Evolutionary conservation across 2,888 invertebrate genomes (phyloP), one percentile per base, ranked within the genome.

Genomic region (Drosophila merina): DNA sequence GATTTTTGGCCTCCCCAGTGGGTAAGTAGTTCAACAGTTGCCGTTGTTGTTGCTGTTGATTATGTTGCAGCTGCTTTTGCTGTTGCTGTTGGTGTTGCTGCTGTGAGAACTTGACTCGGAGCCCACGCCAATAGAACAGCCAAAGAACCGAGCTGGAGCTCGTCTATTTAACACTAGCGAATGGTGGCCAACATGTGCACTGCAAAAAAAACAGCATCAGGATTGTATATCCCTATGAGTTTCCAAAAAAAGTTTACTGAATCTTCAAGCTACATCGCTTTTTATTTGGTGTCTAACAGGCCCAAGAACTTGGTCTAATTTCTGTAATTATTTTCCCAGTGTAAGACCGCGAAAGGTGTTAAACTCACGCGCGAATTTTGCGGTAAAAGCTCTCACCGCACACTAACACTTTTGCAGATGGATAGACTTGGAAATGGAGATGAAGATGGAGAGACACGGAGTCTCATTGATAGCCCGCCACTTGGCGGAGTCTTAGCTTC

Each of bases 21-120:
- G 91, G 90, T 91, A 91, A 91, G 88, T 91, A 89, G 91, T 90
- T 90, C 91, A 91, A 89, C 82, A 90, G 80, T 89, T 49, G 50
- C 52, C 26, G 51, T 58, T 71, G 75, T 25, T 36, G 38, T 28
- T 51, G 62, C 20, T 58, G 48, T 28, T 76, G 78, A 77, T 73
- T 71, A 71, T 80, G 77, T 77, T 75, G 77, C 79, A 75, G 75
- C 68, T 69, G 69, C 57, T 72, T 67, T 77, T 75, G 77, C 80
- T 73, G 75, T 66, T 69, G 69, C 55, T 72, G 64, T 38, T 52
- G 70, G 42, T 47, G 30, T 10, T 51, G 59, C 57, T 54, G 52
- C 62, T 69, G 59, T 64, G 63, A 64, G 63, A 64, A 64, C 62
- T 60, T 64, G 51, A 60, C 63, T 64, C 38, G 47, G 60, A 28